Evolutionary conservation across 2,113 vertebrate genomes (phyloP).

Genomic region (Percopsis transmontana): DNA sequence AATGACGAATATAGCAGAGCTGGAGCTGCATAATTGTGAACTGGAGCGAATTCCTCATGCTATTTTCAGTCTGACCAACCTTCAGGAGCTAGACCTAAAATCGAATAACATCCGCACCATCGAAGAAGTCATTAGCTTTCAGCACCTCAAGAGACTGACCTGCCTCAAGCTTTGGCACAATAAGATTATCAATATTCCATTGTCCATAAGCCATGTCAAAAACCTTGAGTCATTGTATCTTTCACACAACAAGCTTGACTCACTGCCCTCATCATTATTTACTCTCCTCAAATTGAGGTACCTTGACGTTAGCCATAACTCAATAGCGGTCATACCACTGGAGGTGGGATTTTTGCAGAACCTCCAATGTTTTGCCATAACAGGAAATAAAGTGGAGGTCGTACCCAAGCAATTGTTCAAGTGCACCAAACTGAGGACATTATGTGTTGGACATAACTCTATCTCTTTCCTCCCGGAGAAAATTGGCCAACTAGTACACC

Average conservation of each 20-base stretch:
- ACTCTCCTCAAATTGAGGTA: conserved; percentile 93
- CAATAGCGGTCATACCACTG: conserved; percentile 83
- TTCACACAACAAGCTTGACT: conserved; percentile 96
- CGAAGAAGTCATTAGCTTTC: conserved; percentile 98
- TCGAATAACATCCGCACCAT: conserved; percentile 98
- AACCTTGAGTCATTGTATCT: conserved; percentile 94
- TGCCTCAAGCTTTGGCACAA: conserved; percentile 99
- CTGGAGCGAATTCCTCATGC: conserved; percentile 97
- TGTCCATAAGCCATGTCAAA: conserved; percentile 93
- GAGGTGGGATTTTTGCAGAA: conserved; percentile 93
- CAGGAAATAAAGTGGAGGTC: conserved; percentile 91
- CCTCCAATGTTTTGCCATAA: conserved; percentile 92
- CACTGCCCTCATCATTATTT: conserved; percentile 88
- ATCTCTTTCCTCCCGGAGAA: conserved; percentile 90
- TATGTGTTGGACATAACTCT: conserved; percentile 92
- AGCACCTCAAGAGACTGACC: conserved; percentile 94
- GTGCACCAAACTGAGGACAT: conserved; percentile 90
- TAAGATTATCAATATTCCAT: conserved; percentile 93
- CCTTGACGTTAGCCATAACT: conserved; percentile 94
- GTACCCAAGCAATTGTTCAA: conserved; percentile 97
- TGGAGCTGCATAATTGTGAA: conserved; percentile 96
- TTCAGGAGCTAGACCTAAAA: conserved; percentile 96
- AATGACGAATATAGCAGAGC: conserved; percentile 93
- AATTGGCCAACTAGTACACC: conserved; percentile 87
- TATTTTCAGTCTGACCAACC: conserved; percentile 95